phyloP scores from a whole-genome alignment of 2,888 invertebrate genomes.

The Agrotis clavis region DNA sequence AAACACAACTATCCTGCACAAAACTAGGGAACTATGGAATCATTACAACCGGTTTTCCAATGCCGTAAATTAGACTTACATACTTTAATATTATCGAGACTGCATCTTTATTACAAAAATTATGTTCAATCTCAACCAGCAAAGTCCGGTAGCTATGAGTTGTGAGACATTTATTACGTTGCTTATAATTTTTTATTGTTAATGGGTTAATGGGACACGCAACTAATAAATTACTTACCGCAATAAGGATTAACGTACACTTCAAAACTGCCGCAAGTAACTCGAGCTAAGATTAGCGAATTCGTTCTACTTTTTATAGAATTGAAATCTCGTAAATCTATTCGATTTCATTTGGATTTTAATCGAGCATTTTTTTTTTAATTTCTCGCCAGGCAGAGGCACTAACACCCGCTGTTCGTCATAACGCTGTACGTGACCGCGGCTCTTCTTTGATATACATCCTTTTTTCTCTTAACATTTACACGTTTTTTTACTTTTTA shows the following conservation, averaged over 20 bases:
- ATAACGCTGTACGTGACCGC: constrained; percentile 90
- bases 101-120: constrained; percentile 63
- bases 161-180: constrained; percentile 66
- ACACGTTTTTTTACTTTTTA: constrained; percentile 82
- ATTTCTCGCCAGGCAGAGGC: constrained; percentile 79
- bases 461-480: constrained; percentile 82
- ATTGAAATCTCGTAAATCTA: constrained; percentile 71
- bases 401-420: constrained; percentile 85
- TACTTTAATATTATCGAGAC: constrained; percentile 49
- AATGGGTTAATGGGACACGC: constrained; percentile 68
- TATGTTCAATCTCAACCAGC: constrained; percentile 56
- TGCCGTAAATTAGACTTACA: constrained; percentile 48
- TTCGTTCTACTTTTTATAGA: constrained; percentile 73
- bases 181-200: constrained; percentile 67
- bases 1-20: constrained; percentile 13
- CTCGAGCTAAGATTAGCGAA: constrained; percentile 71
- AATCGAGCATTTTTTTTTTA: constrained; percentile 79
- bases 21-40: constrained; percentile 26
- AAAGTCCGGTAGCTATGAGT: constrained; percentile 67
- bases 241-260: constrained; percentile 66
- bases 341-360: constrained; percentile 78
- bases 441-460: constrained; percentile 86
- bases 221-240: constrained; percentile 65
- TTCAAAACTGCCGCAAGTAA: constrained; percentile 53
- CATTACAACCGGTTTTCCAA: constrained; percentile 31